These are phyloP conservation scores for Ophion costatus DNA, from an alignment of 2,888 invertebrate genomes.

Conservation along the genomic window DNA sequence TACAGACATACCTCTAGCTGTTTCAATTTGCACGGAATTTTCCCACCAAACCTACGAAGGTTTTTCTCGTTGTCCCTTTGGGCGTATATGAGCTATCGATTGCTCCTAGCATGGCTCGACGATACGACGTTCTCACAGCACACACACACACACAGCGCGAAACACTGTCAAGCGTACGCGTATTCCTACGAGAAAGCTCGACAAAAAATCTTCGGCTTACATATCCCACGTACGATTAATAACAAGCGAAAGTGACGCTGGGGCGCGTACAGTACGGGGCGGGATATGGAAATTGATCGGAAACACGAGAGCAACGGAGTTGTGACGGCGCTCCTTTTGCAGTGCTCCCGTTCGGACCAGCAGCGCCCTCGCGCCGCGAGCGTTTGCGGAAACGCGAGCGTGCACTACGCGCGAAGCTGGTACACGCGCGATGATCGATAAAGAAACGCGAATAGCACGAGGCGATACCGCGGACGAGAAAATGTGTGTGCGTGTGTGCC, in stretches of 20 bases:
- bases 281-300: not conserved
- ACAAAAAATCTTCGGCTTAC: not conserved
- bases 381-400: conserved; percentile 70
- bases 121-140: not conserved
- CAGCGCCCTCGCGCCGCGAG: conserved; percentile 71
- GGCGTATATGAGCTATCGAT: conserved; percentile 28
- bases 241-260: not conserved
- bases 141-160: not conserved
- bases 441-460: conserved; percentile 73
- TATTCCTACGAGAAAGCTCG: not conserved
- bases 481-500: not conserved
- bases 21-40: not conserved
- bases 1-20: not conserved
- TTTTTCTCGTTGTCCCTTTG: conserved; percentile 2
- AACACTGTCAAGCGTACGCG: not conserved
- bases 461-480: conserved; percentile 62
- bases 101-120: conserved; percentile 12
- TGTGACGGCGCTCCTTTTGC: conserved; percentile 49
- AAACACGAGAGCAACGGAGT: conserved; percentile 13
- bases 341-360: conserved; percentile 38
- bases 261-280: not conserved
- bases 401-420: conserved; percentile 57
- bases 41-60: not conserved
- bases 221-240: not conserved
- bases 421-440: conserved; percentile 78